Conservation (phyloP, 2,797 vertebrate species). For the Melanogrammus aeglefinus region DNA sequence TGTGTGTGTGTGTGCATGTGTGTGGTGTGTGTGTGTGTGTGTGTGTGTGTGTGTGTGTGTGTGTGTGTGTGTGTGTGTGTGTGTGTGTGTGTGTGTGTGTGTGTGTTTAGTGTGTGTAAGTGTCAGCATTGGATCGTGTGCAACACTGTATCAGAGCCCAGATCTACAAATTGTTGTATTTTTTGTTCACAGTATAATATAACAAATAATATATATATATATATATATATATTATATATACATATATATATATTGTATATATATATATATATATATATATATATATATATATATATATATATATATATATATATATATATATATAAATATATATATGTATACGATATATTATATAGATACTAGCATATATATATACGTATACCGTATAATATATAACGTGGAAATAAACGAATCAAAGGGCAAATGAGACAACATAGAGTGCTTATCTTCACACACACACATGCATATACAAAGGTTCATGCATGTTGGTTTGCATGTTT, state of each 20-base stretch:
- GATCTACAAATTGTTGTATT: constrained; percentile 13
- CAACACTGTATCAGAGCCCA: constrained; percentile 3
- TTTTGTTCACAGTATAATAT: not conserved
- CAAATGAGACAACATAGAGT: too few species aligned
- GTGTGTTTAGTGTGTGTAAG: not conserved
- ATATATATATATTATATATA: not conserved
- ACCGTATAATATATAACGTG: too few species aligned
- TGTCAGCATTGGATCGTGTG: constrained; percentile 53
- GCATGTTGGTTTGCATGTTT: not conserved
- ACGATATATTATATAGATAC: too few species aligned
- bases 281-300: not conserved
- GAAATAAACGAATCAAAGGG: not conserved
- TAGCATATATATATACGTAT: not conserved
- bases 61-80: not conserved
- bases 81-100: not conserved
- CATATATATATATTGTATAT: not conserved
- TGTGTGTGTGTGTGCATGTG: constrained; percentile 29
- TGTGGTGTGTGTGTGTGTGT: not conserved
- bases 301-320: not conserved
- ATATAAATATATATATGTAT: not conserved
- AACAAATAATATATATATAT: not conserved
- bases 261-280: not conserved
- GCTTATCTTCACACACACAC: too few species aligned
- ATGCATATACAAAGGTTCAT: not conserved
- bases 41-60: constrained; percentile 5